Percentiles rank a stretch among this genome's conserved stretches.
Conservation (phyloP, 2,888 invertebrate species). For the Galerucella calmariensis region DNA sequence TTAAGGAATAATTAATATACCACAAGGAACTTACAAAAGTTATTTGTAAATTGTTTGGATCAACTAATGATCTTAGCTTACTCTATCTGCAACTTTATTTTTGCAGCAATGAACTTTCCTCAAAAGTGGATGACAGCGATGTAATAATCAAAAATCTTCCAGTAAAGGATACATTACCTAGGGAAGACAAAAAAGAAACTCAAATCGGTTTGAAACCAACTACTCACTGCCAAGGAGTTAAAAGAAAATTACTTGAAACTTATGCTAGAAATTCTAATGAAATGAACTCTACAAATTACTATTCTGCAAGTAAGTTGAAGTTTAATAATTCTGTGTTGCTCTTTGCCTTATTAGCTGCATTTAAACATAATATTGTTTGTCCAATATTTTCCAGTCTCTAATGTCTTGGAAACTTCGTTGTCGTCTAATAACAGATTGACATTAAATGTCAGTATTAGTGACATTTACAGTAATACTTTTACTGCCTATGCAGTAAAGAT, state of each 20-base stretch:
- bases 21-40: too few species aligned
- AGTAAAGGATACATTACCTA: constrained; percentile 29
- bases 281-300: background rate
- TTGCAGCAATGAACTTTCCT: constrained; percentile 16
- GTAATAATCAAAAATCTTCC: constrained; percentile 42
- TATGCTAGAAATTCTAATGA: constrained; percentile 22
- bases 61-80: too few species aligned
- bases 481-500: too few species aligned
- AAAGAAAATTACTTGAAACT: constrained; percentile 23
- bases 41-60: too few species aligned
- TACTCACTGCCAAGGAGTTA: constrained; percentile 59
- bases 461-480: too few species aligned
- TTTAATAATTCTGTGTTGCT: background rate
- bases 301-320: constrained; percentile 14
- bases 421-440: too few species aligned
- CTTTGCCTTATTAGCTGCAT: background rate
- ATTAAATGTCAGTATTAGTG: too few species aligned
- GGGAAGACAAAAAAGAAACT: constrained; percentile 34
- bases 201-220: constrained; percentile 47
- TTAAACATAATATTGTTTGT: too few species aligned
- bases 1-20: too few species aligned
- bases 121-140: constrained; percentile 34
- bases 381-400: too few species aligned
- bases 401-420: too few species aligned
- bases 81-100: background rate